Base-by-base conservation (phyloP, 2,113 vertebrate genomes). In the Ploceus nigricollis region DNA sequence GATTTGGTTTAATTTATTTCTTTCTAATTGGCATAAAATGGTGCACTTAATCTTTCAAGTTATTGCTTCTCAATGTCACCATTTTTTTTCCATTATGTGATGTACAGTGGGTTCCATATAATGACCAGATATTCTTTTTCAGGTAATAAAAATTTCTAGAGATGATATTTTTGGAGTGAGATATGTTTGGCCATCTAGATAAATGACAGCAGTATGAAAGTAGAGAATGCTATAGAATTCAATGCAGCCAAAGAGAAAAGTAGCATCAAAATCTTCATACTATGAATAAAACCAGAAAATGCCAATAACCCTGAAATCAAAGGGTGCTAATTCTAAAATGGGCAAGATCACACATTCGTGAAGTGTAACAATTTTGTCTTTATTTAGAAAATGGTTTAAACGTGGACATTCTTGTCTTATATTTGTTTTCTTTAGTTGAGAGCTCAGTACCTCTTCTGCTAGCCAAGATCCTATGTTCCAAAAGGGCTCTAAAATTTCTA, bases 1-100 rank as follows among this genome's bases (percentile, higher is more conserved):
- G 58, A 92, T 86, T 81, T 70, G 25, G 28, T 82, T 90, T 77
- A 25, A 81, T 89, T 91, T 85, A 42, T 90, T 83, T 96, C 60
- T 87, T 44, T 81, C 27, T 82, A 93, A 92, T n/a, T 93, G 68
- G 57, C 51, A n/a, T 90, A 16, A 88, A 90, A 81, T 73, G 27
- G 28, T 81, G 40, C 57, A 64, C 60, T 91, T 87, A 82, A 13
- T 86, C 42, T 81, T 90, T 86, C 56, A 70, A 54, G 50, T 70
- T 81, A 77, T 47, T 86, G 13, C 91, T 88, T 95, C 57, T 90
- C 60, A 66, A 11, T 1, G 2, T 93, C 86, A 90, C 39, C 5
- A 18, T 75, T 83, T 92, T 82, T 64, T 86, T 69, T 11, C 48
- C 30, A 71, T 93, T 89, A 73, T 81, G 35, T 92, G 90, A 73